A percentile compares a stretch with the other conserved stretches of the same genome.
Evolutionary conservation across 2,797 vertebrate species (phyloP).

Genomic region (Champsocephalus esox): DNA sequence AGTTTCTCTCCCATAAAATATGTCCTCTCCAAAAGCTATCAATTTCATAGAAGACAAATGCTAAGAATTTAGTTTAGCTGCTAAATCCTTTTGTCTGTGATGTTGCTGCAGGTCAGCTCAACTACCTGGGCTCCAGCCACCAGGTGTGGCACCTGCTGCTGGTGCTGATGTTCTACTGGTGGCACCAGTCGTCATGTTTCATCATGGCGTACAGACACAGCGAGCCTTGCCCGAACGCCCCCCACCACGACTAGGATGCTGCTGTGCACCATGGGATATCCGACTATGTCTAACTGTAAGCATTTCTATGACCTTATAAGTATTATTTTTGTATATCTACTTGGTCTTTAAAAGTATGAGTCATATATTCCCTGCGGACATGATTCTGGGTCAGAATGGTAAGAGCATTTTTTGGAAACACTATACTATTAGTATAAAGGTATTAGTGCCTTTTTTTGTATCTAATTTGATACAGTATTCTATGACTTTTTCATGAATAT

Average conservation of each 20-base stretch:
- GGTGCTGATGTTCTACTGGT: conserved; percentile 98
- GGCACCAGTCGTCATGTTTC: conserved; percentile 94
- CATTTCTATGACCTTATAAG: not conserved
- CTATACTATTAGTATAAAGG: no score
- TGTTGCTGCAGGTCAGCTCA: conserved; percentile 90
- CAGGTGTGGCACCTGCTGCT: conserved; percentile 98
- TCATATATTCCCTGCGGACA: no score
- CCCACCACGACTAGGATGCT: conserved; percentile 57
- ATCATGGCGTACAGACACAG: conserved; percentile 94
- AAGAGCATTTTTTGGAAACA: no score
- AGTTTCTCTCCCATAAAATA: no score
- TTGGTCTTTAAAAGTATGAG: no score
- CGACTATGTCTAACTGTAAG: conserved; percentile 5
- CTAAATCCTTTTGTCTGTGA: not conserved
- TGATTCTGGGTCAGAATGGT: no score
- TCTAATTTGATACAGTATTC: no score
- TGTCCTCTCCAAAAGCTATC: no score
- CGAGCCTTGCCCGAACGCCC: conserved; percentile 87
- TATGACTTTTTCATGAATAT: no score
- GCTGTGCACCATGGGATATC: not conserved
- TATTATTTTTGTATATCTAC: not conserved
- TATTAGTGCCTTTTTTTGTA: no score
- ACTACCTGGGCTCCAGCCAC: conserved; percentile 98
- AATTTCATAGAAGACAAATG: no score
- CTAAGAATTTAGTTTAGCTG: no score